Base-by-base conservation (phyloP, 2,888 invertebrate genomes). In the Thalpophila matura region DNA sequence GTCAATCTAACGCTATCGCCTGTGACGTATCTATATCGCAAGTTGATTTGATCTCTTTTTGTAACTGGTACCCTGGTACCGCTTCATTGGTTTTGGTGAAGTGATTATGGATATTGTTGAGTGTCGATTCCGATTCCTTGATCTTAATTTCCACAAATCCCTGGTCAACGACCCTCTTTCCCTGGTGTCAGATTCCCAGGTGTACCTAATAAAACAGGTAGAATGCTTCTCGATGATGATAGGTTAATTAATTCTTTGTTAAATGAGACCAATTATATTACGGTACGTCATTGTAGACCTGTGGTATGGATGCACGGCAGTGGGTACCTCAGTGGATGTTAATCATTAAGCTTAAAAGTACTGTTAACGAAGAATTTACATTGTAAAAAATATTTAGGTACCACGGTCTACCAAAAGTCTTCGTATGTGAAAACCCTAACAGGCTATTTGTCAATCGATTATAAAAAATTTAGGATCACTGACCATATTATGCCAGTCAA, bases 1-100 rank as follows among this genome's bases (percentile, higher is more conserved):
- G 91, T 90, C 91, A 87, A 86, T 91, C 91, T 89, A 51, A 37
- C 62, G 74, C 79, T 91, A 90, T 91, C 89, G 80, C 66, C 74
- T 76, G 80, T 81, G 86, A 89, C 82, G 82, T 85, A 86, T 89
- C 89, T 68, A 76, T 72, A 76, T 72, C 54, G 43, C 26, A 55
- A 56, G 47, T 69, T 61, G 56, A 61, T 78, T 66, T 72, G 49
- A 58, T 58, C 72, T 61, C 51, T 66, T 49, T 71, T 66, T 74
- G 31, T 46, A 49, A 54, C 55, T 75, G 55, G 37, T 37, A 4
- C 71, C 56, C 20, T 70, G 62, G 76, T 71, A 62, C 76, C 55
- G 56, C 51, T 35, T 70, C 55, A 71, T 56, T 53, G 75, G 12
- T 49, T 75, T 75, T 35, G 12, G 73, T 66, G 5, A 46, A 37